A percentile compares a stretch with the other conserved stretches of the same genome.
phyloP scores from a whole-genome alignment of 1,140 invertebrate genomes.

The Micrasema longulum region DNA sequence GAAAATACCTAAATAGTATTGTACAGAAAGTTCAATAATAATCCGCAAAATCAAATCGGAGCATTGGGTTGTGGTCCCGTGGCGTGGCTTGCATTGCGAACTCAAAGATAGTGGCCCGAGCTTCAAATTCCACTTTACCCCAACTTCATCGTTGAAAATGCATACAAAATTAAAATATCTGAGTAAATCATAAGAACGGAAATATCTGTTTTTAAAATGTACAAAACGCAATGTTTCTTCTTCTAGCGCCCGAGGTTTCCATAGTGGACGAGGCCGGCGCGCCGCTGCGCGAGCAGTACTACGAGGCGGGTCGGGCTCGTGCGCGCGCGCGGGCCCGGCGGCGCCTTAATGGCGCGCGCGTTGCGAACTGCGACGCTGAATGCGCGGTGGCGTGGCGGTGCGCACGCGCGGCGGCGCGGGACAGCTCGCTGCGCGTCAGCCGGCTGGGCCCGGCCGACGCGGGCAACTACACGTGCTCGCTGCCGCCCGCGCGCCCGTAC shows the following conservation, averaged over 20 bases:
- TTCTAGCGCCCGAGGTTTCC: conserved; percentile 78
- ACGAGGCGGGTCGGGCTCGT: conserved; percentile 83
- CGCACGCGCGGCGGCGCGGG: conserved; percentile 61
- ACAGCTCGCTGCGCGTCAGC: conserved; percentile 81
- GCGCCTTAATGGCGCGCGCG: conserved; percentile 78
- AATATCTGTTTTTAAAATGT: too few relatives aligned
- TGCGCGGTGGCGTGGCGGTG: conserved; percentile 66
- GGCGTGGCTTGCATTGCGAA: too few relatives aligned
- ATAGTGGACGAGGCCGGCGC: conserved; percentile 80
- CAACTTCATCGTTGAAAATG: too few relatives aligned
- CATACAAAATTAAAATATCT: too few relatives aligned
- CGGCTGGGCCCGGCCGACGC: conserved; percentile 80
- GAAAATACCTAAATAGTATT: too few relatives aligned
- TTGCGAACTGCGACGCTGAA: conserved; percentile 79
- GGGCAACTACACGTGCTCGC: conserved; percentile 83
- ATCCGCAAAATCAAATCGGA: too few relatives aligned
- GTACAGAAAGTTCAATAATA: too few relatives aligned
- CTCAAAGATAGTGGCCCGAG: too few relatives aligned
- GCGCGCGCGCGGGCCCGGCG: too few relatives aligned
- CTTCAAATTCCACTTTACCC: too few relatives aligned
- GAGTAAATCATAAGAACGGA: too few relatives aligned
- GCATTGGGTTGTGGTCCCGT: too few relatives aligned
- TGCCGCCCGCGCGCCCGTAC: conserved; percentile 72
- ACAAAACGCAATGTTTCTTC: not conserved
- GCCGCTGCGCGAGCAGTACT: conserved; percentile 78